Percentiles rank a stretch among this genome's conserved stretches.
Evolutionary conservation across 2,797 vertebrate species (phyloP).

Genomic region (Bradypus variegatus): DNA sequence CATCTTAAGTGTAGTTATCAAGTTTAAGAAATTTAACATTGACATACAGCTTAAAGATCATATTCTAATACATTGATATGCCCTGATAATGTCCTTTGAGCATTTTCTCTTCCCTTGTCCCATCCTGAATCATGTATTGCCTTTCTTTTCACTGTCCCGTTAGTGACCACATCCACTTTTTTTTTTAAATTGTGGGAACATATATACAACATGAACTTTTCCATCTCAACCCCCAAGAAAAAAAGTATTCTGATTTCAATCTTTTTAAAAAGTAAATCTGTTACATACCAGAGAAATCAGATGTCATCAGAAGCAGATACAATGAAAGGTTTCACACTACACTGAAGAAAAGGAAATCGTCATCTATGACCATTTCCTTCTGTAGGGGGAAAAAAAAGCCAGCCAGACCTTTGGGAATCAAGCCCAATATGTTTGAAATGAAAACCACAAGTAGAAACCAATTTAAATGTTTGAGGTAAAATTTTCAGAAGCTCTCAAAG

Average conservation of each 20-base stretch:
- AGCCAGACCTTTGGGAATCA: neutral
- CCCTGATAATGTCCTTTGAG: no score
- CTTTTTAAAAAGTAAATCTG: neutral
- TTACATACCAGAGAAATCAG: constrained; percentile 24
- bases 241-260: neutral
- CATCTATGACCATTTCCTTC: neutral
- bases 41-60: no score
- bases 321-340: neutral
- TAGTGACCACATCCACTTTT: no score
- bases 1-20: no score
- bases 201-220: no score
- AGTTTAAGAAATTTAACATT: no score
- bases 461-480: neutral
- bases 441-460: neutral
- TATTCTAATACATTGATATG: no score
- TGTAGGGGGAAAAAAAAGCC: neutral
- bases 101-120: no score
- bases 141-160: no score
- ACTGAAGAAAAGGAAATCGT: neutral
- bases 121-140: no score
- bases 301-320: neutral
- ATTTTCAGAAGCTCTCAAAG: neutral
- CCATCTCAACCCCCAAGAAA: neutral
- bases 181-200: no score
- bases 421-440: neutral